These are phyloP conservation scores for Nansenia antarctica DNA, from an alignment of 2,113 vertebrate species.

Conservation along the genomic window DNA sequence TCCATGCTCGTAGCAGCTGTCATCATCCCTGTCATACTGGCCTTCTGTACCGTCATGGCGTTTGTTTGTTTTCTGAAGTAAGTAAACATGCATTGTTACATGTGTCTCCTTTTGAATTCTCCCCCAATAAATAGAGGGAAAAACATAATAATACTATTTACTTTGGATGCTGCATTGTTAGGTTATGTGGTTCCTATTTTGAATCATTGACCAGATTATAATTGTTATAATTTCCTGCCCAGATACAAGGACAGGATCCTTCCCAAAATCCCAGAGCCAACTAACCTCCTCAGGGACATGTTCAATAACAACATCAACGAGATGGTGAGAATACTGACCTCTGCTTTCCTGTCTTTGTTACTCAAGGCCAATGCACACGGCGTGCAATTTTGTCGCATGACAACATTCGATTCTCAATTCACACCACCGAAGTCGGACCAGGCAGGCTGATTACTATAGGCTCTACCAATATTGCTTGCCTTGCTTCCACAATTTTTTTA, in stretches of 20 bases:
- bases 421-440: too few relatives aligned
- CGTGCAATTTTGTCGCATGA: too few relatives aligned
- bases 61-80: constrained; percentile 39
- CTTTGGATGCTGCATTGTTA: too few relatives aligned
- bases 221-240: neutral
- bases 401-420: too few relatives aligned
- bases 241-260: constrained; percentile 40
- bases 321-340: constrained; percentile 19
- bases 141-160: neutral
- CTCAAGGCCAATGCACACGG: too few relatives aligned
- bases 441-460: too few relatives aligned
- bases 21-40: constrained; percentile 29
- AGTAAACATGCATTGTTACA: neutral
- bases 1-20: rapidly evolving
- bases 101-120: neutral
- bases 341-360: too few relatives aligned
- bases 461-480: too few relatives aligned
- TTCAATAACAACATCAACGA: constrained; percentile 41
- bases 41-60: neutral
- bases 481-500: too few relatives aligned
- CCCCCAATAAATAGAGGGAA: too few relatives aligned
- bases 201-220: neutral
- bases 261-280: constrained; percentile 45
- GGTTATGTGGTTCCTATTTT: neutral
- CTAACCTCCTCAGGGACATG: constrained; percentile 43